Base-by-base conservation (phyloP, 2,797 vertebrate species). In the Pipistrellus pygmaeus region DNA sequence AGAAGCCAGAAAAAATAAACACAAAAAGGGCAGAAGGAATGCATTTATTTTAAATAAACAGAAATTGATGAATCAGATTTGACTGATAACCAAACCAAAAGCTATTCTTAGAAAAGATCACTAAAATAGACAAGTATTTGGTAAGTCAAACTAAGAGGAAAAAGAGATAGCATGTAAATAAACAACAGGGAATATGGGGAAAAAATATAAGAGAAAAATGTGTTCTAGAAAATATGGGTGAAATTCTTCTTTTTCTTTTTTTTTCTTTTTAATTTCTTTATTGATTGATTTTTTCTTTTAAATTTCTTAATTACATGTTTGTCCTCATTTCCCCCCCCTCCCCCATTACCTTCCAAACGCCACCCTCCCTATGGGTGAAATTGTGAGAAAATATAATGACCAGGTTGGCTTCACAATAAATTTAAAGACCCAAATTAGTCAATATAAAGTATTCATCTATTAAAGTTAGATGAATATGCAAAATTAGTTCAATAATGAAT, bases 1-100 rank as follows among this genome's bases (percentile, higher is more conserved):
- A 35, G 30, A 76, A 92, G 25, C 48, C 75, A 82, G 17, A 82
- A 85, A 91, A 91, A 89, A 89, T 8, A 84, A 78, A 72, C 20
- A 85, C 27, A 14, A 85, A 92, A 27, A 57, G 3, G 14, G 15
- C 13, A 85, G 30, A 62, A 85, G 18, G 7, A 88, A 88, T 60
- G 69, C n/a, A 81, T n/a, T 77, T 77, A 87, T 68, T 77, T 90
- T 71, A 81, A 85, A 90, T 41, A 55, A 72, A 81, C 10, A 55
- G 23, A 85, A 89, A 84, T 71, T 18, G 76, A 66, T 18, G 38
- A 68, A 38, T 69, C 13, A 46, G 25, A 76, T 32, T 84, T 87
- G 41, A 66, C 32, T 32, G 51, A 25, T 7, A 96, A 78, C 62
- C 25, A 86, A 90, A 78, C 14, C 80, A 86, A 89, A 73, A 76